phyloP scores from a whole-genome alignment of 2,888 invertebrate genomes.

The Drosophila nigritarsus region DNA sequence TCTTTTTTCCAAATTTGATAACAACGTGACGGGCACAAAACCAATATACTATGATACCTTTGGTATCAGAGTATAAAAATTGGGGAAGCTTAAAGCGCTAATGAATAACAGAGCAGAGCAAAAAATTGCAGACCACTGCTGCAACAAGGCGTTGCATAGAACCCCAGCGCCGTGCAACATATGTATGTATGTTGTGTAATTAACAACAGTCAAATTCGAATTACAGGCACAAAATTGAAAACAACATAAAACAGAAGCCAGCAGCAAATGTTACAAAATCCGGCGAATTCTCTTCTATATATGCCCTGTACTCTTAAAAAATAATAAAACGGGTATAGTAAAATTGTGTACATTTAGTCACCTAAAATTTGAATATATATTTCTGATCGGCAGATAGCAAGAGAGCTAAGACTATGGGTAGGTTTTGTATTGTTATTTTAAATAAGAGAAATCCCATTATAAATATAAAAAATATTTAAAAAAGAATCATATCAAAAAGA shows the following conservation, averaged over 20 bases:
- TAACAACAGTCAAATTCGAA: slow-evolving; percentile 56
- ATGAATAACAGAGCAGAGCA: slow-evolving; percentile 42
- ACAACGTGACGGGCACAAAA: not conserved
- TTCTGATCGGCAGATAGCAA: not conserved
- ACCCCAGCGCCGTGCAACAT: slow-evolving; percentile 46
- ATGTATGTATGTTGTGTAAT: slow-evolving; percentile 75
- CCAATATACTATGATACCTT: not conserved
- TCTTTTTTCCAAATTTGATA: too few species aligned
- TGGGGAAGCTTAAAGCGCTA: slow-evolving; percentile 28
- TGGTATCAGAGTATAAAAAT: not conserved
- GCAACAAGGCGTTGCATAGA: slow-evolving; percentile 36
- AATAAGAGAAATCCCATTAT: not conserved
- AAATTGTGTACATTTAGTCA: not conserved
- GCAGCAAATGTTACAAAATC: slow-evolving; percentile 51
- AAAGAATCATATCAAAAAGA: not conserved
- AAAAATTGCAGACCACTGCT: slow-evolving; percentile 21
- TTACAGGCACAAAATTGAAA: slow-evolving; percentile 28
- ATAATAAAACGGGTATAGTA: not conserved
- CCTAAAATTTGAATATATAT: not conserved
- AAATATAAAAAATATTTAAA: not conserved
- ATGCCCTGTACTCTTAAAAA: not conserved
- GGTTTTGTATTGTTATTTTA: too few species aligned
- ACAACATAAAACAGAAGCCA: slow-evolving; percentile 70
- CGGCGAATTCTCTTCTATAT: slow-evolving; percentile 3
- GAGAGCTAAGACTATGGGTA: not conserved